A percentile compares a stretch with the other conserved stretches of the same genome.
These are phyloP conservation scores for Mormyrus lacerda DNA, from an alignment of 2,113 vertebrate genomes.

Conservation along the genomic window DNA sequence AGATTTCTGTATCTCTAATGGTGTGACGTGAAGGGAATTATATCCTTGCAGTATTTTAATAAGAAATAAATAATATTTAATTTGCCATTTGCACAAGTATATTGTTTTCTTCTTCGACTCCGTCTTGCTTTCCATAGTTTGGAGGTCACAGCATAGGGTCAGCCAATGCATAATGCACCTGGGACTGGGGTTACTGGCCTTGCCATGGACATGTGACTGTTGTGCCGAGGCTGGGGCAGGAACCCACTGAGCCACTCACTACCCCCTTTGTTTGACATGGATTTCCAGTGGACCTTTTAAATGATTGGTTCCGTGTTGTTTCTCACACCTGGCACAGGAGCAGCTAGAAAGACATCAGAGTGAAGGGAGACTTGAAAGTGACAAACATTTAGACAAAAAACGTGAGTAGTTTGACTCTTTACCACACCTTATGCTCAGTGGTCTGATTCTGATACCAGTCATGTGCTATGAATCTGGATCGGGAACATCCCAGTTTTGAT, in stretches of 20 bases:
- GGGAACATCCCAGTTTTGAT: background rate
- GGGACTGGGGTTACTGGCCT: background rate
- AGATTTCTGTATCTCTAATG: no score
- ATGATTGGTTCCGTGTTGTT: background rate
- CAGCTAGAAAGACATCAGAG: slow-evolving; percentile 73
- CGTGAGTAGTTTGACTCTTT: slow-evolving; percentile 57
- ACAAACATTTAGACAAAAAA: slow-evolving; percentile 73
- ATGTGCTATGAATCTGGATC: background rate
- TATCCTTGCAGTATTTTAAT: background rate
- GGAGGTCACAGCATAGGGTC: background rate
- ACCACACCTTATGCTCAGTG: background rate
- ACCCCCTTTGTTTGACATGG: background rate
- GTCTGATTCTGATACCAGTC: background rate
- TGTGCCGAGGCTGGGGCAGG: background rate
- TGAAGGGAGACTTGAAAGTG: slow-evolving; percentile 58
- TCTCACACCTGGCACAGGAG: slow-evolving; percentile 52
- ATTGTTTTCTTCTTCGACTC: background rate
- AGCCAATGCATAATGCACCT: background rate
- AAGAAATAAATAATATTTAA: background rate
- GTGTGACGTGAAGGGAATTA: no score
- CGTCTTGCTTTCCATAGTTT: background rate
- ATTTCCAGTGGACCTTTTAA: background rate
- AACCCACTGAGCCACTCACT: background rate
- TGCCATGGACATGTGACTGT: background rate
- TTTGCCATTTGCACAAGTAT: background rate